A percentile compares a stretch with the other conserved stretches of the same genome.
phyloP scores from a whole-genome alignment of 2,797 vertebrate genomes.

The Ibycter americanus region DNA sequence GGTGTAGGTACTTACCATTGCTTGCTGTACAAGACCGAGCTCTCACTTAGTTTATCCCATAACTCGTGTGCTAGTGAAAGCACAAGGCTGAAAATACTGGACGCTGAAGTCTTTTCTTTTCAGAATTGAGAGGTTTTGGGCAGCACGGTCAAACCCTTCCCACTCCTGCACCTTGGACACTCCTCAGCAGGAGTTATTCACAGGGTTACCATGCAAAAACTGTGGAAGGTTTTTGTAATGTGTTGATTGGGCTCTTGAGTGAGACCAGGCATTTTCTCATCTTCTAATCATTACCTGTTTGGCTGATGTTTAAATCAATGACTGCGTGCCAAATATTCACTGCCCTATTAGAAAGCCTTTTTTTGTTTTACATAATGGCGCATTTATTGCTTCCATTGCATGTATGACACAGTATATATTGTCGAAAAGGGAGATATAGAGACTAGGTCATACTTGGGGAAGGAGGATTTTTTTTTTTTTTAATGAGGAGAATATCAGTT shows the following conservation, averaged over 20 bases:
- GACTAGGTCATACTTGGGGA: background rate
- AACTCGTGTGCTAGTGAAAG: background rate
- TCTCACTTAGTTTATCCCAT: background rate
- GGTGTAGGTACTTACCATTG: background rate
- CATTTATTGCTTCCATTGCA: slow-evolving; percentile 40
- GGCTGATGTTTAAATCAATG: slow-evolving; percentile 37
- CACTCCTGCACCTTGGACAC: background rate
- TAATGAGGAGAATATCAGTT: slow-evolving; percentile 18
- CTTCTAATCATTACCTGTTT: slow-evolving; percentile 39
- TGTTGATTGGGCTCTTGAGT: slow-evolving; percentile 2
- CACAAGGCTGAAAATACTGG: background rate
- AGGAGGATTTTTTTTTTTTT: slow-evolving; percentile 21
- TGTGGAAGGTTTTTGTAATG: background rate
- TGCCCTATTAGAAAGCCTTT: background rate
- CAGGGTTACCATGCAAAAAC: background rate
- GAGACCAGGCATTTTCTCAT: slow-evolving; percentile 30
- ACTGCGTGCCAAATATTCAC: background rate
- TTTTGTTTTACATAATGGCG: slow-evolving; percentile 2
- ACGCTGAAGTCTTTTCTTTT: background rate
- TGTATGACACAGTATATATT: background rate
- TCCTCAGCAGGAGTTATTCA: background rate
- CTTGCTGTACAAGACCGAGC: background rate
- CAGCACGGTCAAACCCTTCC: background rate
- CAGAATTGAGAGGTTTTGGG: background rate
- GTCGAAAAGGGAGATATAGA: background rate